Conservation (phyloP, 2,888 invertebrate genomes). For the Pomacea canaliculata region DNA sequence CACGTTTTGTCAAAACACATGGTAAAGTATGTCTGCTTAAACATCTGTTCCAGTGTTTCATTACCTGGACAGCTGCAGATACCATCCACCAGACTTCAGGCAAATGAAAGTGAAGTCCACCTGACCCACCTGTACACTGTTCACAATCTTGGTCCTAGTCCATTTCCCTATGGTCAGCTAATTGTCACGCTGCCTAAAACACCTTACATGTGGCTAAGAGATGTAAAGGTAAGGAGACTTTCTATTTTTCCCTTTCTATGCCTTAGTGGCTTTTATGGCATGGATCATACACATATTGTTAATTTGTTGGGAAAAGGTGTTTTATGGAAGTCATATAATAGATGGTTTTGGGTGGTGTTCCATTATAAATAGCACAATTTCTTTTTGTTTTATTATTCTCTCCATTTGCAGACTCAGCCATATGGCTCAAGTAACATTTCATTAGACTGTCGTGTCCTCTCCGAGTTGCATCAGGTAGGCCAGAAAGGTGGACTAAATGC, state of each 20-base stretch:
- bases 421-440: background rate
- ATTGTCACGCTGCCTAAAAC: conserved; percentile 32
- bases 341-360: too few relatives aligned
- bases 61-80: conserved; percentile 38
- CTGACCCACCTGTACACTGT: conserved; percentile 44
- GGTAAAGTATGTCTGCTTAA: too few relatives aligned
- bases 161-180: conserved; percentile 39
- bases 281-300: background rate
- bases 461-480: background rate
- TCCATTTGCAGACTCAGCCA: conserved; percentile 2
- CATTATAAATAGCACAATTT: too few relatives aligned
- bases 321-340: too few relatives aligned
- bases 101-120: conserved; percentile 13
- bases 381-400: background rate
- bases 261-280: background rate
- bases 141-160: conserved; percentile 49
- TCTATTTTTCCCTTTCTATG: too few relatives aligned
- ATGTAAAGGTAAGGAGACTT: conserved; percentile 25
- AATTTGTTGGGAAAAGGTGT: too few relatives aligned
- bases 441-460: conserved; percentile 7
- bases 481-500: too few relatives aligned
- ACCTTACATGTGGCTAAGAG: conserved; percentile 22
- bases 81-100: conserved; percentile 19
- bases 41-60: conserved; percentile 34
- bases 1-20: too few relatives aligned